phyloP scores from a whole-genome alignment of 2,113 vertebrate genomes.

The Fulica atra region DNA sequence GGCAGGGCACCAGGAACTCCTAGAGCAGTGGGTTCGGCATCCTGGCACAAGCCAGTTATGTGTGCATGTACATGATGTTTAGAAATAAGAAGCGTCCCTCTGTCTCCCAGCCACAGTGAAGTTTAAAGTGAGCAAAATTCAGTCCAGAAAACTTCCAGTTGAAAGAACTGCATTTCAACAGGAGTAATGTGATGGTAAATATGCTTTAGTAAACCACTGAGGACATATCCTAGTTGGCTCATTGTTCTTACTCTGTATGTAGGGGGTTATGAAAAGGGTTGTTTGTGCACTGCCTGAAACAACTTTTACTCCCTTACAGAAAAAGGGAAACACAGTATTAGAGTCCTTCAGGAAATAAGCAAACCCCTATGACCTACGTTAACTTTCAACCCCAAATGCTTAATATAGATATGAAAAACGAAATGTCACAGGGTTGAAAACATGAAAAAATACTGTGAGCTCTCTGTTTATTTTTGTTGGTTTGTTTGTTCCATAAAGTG shows the following conservation, averaged over 20 bases:
- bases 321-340: neutral
- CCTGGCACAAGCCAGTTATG: neutral
- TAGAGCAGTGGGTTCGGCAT: neutral
- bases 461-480: slow-evolving; percentile 34
- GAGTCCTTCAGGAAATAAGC: neutral
- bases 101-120: neutral
- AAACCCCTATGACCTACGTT: neutral
- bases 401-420: slow-evolving; percentile 26
- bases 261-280: neutral
- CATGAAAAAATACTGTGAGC: neutral
- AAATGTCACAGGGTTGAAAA: neutral
- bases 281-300: neutral
- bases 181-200: neutral
- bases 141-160: neutral
- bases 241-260: neutral
- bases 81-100: neutral
- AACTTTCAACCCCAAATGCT: neutral
- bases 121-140: neutral
- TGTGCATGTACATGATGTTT: neutral
- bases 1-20: neutral
- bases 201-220: neutral
- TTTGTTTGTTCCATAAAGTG: neutral
- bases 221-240: neutral
- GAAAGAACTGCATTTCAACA: neutral
- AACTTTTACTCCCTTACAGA: neutral